Evolutionary conservation across 2,113 vertebrate genomes (phyloP), one percentile per base, ranked within the genome.

Genomic region (Lasiurus borealis): DNA sequence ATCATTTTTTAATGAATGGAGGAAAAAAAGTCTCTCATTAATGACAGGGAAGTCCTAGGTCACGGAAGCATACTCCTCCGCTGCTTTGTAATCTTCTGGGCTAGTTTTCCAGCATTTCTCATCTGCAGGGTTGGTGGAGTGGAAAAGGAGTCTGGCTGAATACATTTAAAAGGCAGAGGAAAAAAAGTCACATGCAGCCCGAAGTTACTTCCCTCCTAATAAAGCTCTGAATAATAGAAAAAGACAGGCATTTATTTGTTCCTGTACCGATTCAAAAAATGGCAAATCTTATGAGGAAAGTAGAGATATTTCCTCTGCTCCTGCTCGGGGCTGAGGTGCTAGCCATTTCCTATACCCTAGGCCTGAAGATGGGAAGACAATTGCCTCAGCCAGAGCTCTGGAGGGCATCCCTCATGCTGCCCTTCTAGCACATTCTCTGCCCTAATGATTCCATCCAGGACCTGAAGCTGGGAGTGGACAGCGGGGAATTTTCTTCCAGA

Each of bases 401-500:
- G 40, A 40, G 69, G 94, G 6, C 6, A 62, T 57, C 31, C 72
- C 94, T 81, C 11, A 68, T 44, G 2, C 31, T 73, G 23, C 59
- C n/a, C 88, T 84, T 69, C 81, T 64, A 91, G 5, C 0, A 64
- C 27, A 25, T 85, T 59, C 66, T 1, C 11, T 57, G 14, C 16
- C 72, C 52, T 9, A 23, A 90, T 75, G 82, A 91, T 57, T 96
- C 88, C 68, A 1, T 73, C 34, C 72, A 75, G 75, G 12, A 34
- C 7, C n/a, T 80, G 72, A 97, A 92, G 88, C 95, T 82, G 48
- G 50, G 72, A 83, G n/a, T 71, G 93, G 64, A 95, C 16, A 94
- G 59, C 10, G 0, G 40, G 88, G 78, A 96, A 88, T 86, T 96
- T 54, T 97, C 71, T 95, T 96, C 75, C 40, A 93, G 81, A 72